These are phyloP conservation scores for Lamproptera curius DNA, from an alignment of 2,888 invertebrate genomes.

Conservation along the genomic window DNA sequence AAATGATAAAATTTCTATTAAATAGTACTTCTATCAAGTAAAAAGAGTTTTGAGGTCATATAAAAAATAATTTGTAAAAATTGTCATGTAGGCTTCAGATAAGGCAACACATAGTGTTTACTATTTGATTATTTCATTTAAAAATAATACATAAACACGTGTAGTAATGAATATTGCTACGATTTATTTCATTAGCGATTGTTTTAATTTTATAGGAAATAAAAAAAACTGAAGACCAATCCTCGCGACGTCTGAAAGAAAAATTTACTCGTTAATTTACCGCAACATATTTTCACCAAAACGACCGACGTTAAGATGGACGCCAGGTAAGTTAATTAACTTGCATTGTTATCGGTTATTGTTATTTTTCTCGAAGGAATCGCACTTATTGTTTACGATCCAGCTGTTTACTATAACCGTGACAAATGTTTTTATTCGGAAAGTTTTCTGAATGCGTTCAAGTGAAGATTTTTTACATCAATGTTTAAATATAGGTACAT, in stretches of 20 bases:
- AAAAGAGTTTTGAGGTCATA: too few species aligned
- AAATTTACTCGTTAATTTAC: constrained; percentile 62
- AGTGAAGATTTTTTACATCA: not conserved
- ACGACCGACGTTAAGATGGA: constrained; percentile 47
- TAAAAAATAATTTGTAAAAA: too few species aligned
- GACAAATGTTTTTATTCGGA: constrained; percentile 21
- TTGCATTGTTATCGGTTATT: constrained; percentile 38
- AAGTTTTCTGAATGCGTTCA: constrained; percentile 8
- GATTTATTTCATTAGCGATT: too few species aligned
- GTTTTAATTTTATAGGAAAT: too few species aligned
- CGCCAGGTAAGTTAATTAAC: constrained; percentile 51
- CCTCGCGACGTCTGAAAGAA: constrained; percentile 64
- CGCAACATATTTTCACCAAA: constrained; percentile 51
- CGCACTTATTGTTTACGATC: constrained; percentile 17
- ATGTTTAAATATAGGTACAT: not conserved
- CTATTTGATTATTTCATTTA: too few species aligned
- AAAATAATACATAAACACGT: too few species aligned
- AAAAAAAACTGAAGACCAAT: too few species aligned
- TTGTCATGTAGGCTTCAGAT: too few species aligned
- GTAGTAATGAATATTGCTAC: too few species aligned
- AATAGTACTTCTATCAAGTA: too few species aligned
- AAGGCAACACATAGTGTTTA: too few species aligned
- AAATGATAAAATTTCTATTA: too few species aligned
- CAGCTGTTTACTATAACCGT: not conserved
- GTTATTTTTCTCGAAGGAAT: constrained; percentile 35